phyloP scores from a whole-genome alignment of 2,888 invertebrate species.

The Zelleria hepariella region DNA sequence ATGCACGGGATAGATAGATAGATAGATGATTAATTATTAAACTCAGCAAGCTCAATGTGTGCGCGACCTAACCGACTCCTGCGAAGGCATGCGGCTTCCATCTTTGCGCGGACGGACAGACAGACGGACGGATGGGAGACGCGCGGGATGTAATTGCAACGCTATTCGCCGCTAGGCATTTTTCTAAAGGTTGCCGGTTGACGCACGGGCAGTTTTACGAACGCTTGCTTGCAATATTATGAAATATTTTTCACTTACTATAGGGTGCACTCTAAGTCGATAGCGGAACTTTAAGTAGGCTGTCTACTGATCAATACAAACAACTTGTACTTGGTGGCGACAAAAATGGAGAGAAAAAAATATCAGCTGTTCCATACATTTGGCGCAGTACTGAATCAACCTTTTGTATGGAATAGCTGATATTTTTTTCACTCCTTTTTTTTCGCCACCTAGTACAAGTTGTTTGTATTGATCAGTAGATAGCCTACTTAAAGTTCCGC shows the following conservation, averaged over 20 bases:
- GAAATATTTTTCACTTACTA: neutral
- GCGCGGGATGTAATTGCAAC: constrained; percentile 58
- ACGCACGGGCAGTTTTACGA: neutral
- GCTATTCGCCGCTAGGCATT: constrained; percentile 54
- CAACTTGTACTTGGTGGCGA: too few species aligned
- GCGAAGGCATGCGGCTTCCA: constrained; percentile 62
- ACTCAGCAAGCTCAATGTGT: neutral
- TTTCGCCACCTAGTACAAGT: too few species aligned
- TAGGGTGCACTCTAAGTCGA: too few species aligned
- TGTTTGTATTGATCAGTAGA: too few species aligned
- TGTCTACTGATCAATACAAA: too few species aligned
- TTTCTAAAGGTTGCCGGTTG: constrained; percentile 41
- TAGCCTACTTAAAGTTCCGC: too few species aligned
- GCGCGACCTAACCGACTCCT: constrained; percentile 64
- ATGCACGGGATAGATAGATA: neutral
- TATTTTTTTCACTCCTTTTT: too few species aligned
- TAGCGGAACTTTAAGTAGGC: too few species aligned
- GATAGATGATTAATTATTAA: neutral
- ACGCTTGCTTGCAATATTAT: neutral
- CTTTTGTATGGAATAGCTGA: too few species aligned
- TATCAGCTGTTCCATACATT: too few species aligned
- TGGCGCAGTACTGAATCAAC: too few species aligned
- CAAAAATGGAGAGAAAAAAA: too few species aligned
- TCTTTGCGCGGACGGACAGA: constrained; percentile 38
- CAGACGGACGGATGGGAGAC: constrained; percentile 48